Conservation (phyloP, 1,140 invertebrate genomes). For the Proales similis region DNA sequence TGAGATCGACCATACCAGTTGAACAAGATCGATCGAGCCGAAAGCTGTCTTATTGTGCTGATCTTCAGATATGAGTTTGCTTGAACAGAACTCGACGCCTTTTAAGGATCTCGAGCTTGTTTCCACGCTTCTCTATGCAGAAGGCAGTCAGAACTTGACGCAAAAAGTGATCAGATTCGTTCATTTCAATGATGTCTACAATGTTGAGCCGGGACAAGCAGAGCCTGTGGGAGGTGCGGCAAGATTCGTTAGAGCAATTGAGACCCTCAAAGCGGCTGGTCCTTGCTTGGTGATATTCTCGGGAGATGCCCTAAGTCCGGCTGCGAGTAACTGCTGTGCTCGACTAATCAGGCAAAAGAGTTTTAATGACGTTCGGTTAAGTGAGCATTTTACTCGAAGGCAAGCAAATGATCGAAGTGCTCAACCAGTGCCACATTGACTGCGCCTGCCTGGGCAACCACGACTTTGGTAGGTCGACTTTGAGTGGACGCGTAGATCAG, state of each 20-base stretch:
- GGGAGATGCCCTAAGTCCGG: slow-evolving; percentile 79
- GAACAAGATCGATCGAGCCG: no score
- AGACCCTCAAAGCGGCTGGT: slow-evolving; percentile 60
- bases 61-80: no score
- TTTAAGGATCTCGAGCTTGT: no score
- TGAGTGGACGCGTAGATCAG: neutral
- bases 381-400: slow-evolving; percentile 84
- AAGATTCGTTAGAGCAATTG: slow-evolving; percentile 70
- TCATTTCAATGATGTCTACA: slow-evolving; percentile 89
- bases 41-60: no score
- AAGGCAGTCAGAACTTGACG: no score
- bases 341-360: neutral
- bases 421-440: slow-evolving; percentile 70
- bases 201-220: slow-evolving; percentile 65
- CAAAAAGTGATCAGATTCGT: slow-evolving; percentile 10
- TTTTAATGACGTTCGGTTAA: slow-evolving; percentile 53
- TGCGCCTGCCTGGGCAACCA: slow-evolving; percentile 85
- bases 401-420: slow-evolving; percentile 81
- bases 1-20: no score
- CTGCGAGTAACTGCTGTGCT: slow-evolving; percentile 66
- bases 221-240: slow-evolving; percentile 75
- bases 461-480: slow-evolving; percentile 70
- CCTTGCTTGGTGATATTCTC: slow-evolving; percentile 78
- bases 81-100: no score
- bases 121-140: no score